Evolutionary conservation across 2,113 vertebrate species (phyloP), one percentile per base, ranked within the genome.

Genomic region (Chionis minor): DNA sequence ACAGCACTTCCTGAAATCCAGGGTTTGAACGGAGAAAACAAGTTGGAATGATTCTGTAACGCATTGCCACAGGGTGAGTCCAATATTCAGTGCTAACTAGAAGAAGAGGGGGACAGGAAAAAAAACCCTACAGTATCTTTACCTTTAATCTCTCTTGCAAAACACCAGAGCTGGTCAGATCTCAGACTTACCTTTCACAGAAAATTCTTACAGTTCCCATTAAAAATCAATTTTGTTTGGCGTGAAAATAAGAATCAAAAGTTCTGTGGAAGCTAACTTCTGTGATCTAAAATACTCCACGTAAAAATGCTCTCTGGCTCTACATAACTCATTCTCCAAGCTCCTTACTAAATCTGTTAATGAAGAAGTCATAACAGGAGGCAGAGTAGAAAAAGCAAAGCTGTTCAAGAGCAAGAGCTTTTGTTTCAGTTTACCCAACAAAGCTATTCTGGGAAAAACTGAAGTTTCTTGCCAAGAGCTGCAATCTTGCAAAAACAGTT

Each of bases 381-480:
- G 63, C 80, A 89, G 51, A 89, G 23, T 8, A 90, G 77, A 81
- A 94, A 88, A 79, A 79, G n/a, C 74, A 92, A 78, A 78, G 84
- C 91, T 88, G 88, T 58, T 74, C 38, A 24, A 67, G 33, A 92
- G 62, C 92, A 84, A 71, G 40, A 90, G 70, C 33, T 96, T 95
- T 95, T 89, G 94, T 94, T 97, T 96, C 93, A 87, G 66, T 96
- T 96, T 94, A 94, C 87, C 56, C 87, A 95, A 84, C 69, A 92
- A 92, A 94, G 40, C 44, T 61, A 85, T 92, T 92, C 94, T 90
- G 87, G 87, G 84, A 91, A 94, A 91, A 69, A 63, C 8, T 38
- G 21, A 90, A n/a, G 70, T 54, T 80, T 92, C 81, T 88, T 94
- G 96, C 94, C 94, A 96, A 97, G 84, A 93, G 54, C 87, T 84